These are phyloP conservation scores for Hapalemur alaotrensis DNA, from an alignment of 2,797 vertebrate genomes.

Conservation along the genomic window DNA sequence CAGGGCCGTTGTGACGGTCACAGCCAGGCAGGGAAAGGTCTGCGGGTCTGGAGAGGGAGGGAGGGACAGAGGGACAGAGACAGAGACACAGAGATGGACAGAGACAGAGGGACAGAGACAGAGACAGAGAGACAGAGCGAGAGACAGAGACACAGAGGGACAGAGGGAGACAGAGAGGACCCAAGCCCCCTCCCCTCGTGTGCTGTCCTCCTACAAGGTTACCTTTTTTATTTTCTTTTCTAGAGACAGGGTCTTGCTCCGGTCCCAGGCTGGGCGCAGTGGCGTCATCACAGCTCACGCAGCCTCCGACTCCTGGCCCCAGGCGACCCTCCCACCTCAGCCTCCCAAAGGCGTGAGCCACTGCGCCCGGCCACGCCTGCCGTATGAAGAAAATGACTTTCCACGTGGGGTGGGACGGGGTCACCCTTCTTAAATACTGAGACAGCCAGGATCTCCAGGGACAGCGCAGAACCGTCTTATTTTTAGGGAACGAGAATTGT, in stretches of 20 bases:
- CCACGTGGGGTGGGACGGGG: rapidly evolving
- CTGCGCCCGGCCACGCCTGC: neutral
- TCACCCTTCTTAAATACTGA: rapidly evolving
- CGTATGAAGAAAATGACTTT: rapidly evolving
- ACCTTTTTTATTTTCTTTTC: neutral
- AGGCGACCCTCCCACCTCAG: neutral
- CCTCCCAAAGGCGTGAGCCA: neutral
- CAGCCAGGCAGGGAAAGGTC: neutral
- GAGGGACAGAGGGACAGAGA: neutral
- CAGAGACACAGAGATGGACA: neutral
- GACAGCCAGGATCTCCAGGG: neutral
- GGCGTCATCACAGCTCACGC: neutral
- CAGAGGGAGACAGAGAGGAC: too few species aligned
- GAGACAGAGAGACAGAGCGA: too few species aligned
- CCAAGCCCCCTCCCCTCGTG: too few species aligned
- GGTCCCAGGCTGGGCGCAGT: neutral
- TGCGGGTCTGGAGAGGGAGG: too few species aligned
- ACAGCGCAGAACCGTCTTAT: rapidly evolving
- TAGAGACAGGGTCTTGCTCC: neutral
- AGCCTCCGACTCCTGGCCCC: neutral
- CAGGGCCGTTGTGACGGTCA: rapidly evolving
- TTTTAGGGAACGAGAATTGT: neutral
- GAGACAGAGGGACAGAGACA: too few species aligned
- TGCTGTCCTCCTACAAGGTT: neutral
- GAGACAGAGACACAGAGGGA: too few species aligned